phyloP scores from a whole-genome alignment of 2,888 invertebrate genomes.

The Scelioninae gen. 2 region DNA sequence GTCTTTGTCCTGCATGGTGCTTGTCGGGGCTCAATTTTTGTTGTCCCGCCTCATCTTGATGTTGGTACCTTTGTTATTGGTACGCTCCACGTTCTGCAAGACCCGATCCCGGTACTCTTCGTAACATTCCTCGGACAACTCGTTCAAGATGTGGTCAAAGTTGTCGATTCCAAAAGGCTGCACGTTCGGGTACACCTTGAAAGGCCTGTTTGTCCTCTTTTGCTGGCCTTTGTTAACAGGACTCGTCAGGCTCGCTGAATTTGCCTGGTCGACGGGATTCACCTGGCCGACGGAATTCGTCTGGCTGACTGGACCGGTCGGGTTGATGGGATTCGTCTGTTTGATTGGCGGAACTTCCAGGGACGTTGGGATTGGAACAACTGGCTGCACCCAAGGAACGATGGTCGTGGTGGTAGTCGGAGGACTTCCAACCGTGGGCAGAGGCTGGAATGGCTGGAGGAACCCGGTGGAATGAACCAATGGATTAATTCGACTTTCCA shows the following conservation, averaged over 20 bases:
- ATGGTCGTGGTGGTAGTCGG: too few relatives aligned
- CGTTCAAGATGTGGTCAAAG: slow-evolving; percentile 76
- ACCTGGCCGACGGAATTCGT: not conserved
- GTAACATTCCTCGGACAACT: slow-evolving; percentile 82
- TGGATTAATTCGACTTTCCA: too few relatives aligned
- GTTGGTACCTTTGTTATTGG: slow-evolving; percentile 80
- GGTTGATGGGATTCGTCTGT: not conserved
- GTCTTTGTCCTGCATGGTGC: slow-evolving; percentile 78
- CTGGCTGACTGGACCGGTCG: not conserved
- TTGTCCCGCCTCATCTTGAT: slow-evolving; percentile 81
- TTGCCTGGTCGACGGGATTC: too few relatives aligned
- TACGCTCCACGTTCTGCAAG: slow-evolving; percentile 80
- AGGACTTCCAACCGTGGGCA: not conserved
- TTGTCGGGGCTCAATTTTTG: slow-evolving; percentile 64
- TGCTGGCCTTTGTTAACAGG: slow-evolving; percentile 43
- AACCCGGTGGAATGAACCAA: slow-evolving; percentile 34
- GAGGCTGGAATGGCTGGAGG: not conserved
- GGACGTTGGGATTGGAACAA: not conserved
- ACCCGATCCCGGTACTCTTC: slow-evolving; percentile 83
- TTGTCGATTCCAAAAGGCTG: slow-evolving; percentile 73
- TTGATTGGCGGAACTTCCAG: too few relatives aligned
- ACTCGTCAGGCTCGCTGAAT: too few relatives aligned
- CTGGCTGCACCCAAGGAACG: not conserved
- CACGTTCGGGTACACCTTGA: slow-evolving; percentile 85
- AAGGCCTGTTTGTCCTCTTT: slow-evolving; percentile 78